phyloP scores from a whole-genome alignment of 2,888 invertebrate species.

The Catocala sponsa region DNA sequence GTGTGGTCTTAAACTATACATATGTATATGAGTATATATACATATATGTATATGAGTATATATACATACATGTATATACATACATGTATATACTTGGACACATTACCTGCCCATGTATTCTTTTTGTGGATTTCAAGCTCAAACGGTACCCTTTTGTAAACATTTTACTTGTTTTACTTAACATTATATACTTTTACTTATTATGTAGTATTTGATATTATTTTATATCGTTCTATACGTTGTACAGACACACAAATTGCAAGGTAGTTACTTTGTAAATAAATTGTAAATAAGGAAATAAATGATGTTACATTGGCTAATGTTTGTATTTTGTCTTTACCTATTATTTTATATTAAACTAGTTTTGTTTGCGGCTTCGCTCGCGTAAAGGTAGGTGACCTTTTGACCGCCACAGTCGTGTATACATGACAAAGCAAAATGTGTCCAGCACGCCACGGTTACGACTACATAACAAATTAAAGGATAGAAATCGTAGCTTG shows the following conservation, averaged over 20 bases:
- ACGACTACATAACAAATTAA: too few relatives aligned
- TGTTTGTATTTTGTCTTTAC: not conserved
- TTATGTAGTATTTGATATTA: conserved; percentile 3
- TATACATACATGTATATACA: too few relatives aligned
- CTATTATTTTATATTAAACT: not conserved
- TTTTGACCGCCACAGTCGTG: too few relatives aligned
- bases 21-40: too few relatives aligned
- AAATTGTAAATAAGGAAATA: conserved; percentile 37
- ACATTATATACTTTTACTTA: conserved; percentile 10
- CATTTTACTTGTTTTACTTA: conserved; percentile 8
- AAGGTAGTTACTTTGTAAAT: conserved; percentile 40
- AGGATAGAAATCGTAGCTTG: too few relatives aligned
- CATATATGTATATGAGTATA: too few relatives aligned
- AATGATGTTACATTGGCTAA: conserved; percentile 20
- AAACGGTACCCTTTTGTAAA: conserved; percentile 11
- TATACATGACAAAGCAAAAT: too few relatives aligned
- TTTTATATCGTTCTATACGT: conserved; percentile 14
- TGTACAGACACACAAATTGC: conserved; percentile 36
- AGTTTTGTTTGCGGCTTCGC: too few relatives aligned
- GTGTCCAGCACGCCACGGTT: too few relatives aligned
- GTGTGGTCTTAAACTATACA: too few relatives aligned
- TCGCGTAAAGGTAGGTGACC: too few relatives aligned
- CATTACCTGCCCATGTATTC: not conserved
- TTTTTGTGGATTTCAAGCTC: conserved; percentile 10
- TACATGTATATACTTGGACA: too few relatives aligned